Conservation (phyloP, 2,797 vertebrate species). For the Sarcoramphus papa region DNA sequence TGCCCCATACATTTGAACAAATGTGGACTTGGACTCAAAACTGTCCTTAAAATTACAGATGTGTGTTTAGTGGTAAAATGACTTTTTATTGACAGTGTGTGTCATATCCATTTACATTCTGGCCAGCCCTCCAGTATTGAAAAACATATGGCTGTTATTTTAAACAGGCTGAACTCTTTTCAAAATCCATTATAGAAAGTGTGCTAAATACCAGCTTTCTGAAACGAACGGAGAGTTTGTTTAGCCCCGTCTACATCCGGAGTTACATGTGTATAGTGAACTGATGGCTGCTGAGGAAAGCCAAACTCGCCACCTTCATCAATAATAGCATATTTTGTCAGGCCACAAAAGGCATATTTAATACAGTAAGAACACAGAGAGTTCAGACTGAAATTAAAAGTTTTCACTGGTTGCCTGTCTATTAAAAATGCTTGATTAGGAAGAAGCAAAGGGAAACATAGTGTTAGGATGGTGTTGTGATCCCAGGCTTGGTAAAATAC, state of each 20-base stretch:
- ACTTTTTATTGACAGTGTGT: conserved; percentile 21
- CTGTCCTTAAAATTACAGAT: not conserved
- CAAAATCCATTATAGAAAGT: not conserved
- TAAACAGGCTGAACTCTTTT: conserved; percentile 35
- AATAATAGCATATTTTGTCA: not conserved
- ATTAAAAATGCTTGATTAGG: not conserved
- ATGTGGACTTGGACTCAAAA: not conserved
- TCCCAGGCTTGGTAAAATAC: not conserved
- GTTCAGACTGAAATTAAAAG: not conserved
- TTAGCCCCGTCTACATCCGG: not conserved
- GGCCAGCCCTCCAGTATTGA: not conserved
- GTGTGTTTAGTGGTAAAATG: not conserved
- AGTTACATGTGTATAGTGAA: not conserved
- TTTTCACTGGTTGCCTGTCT: not conserved
- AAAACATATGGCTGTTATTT: conserved; percentile 46
- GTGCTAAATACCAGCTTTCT: conserved; percentile 1
- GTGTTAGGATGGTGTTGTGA: not conserved
- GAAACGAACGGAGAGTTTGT: not conserved
- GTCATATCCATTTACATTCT: conserved; percentile 7
- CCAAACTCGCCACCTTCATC: not conserved
- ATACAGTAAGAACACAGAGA: not conserved
- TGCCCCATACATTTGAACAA: not conserved
- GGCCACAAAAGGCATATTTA: not conserved
- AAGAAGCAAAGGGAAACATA: not conserved
- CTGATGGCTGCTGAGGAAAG: not conserved